Evolutionary conservation across 2,888 invertebrate species (phyloP), one percentile per base, ranked within the genome.

Genomic region (Ichneumon xanthorius): DNA sequence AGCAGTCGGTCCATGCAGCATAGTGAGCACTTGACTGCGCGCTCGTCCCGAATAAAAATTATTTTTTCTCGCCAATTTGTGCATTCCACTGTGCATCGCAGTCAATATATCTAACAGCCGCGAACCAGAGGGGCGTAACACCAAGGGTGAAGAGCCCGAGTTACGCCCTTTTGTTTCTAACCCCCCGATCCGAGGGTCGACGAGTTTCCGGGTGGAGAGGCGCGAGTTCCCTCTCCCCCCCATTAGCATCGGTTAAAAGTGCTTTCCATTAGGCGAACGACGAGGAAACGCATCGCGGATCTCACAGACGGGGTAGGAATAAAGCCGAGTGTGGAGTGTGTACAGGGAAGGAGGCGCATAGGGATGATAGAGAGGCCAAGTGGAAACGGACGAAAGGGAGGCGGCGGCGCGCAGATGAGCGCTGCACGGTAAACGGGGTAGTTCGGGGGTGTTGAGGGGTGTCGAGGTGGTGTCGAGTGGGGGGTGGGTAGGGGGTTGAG

Each of bases 161-260:
- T 14, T 19, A 11, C 14, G 45, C 45, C 45, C 45, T 45, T 45
- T 4, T 0, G 45, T 45, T 45, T 5, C 45, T 14, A 14, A 14
- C 3, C 45, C 45, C 14, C 14, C 14, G 45, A 14, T 4, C 14
- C 0, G 45, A 4, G 26, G 48, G 45, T 30, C 33, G 22, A 16
- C 70, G 70, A 50, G 50, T 26, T 40, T 16, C 30, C 30, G 22
- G 14, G 14, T 37, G 33, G 19, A 26, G 9, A 9, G 9, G 40
- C 22, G 16, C 26, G 33, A n/a, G 30, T n/a, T 63, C 40, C 11
- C 26, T 11, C 58, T 22, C 88, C 90, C 89, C 90, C 90, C 90
- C 90, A 92, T 92, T 92, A 91, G 90, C 90, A 91, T 92, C 89
- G 89, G 90, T 91, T 90, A 90, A 92, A 92, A 92, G 90, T 91